A percentile compares a stretch with the other conserved stretches of the same genome.
Conservation (phyloP, 2,113 vertebrate genomes). For the Cyprinodon tularosa region DNA sequence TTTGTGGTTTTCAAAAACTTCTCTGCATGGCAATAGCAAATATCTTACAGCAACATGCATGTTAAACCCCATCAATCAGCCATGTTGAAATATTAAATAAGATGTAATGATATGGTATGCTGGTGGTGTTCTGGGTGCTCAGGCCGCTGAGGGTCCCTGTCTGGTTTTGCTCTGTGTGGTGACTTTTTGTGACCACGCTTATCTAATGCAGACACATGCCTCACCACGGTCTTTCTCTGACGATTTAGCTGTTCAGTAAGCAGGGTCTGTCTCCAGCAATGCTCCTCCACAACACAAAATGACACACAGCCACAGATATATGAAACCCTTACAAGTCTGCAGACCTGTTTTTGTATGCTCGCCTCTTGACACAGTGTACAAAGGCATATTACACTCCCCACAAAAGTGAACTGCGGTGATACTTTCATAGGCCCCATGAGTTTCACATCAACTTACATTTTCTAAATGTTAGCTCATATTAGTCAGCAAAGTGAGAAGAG, state of each 20-base stretch:
- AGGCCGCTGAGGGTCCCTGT: slow-evolving; percentile 56
- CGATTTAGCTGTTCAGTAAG: slow-evolving; percentile 56
- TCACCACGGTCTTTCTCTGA: slow-evolving; percentile 68
- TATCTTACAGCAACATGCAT: slow-evolving; percentile 41
- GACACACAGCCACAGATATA: slow-evolving; percentile 49
- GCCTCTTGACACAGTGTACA: neutral
- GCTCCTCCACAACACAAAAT: slow-evolving; percentile 62
- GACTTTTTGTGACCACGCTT: slow-evolving; percentile 47
- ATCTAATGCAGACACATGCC: slow-evolving; percentile 67
- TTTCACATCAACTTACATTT: slow-evolving; percentile 52
- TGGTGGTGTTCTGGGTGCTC: slow-evolving; percentile 64
- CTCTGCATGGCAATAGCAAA: slow-evolving; percentile 41
- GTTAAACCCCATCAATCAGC: slow-evolving; percentile 51
- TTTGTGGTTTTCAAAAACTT: slow-evolving; percentile 28
- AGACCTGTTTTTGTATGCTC: slow-evolving; percentile 20
- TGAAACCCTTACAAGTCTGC: slow-evolving; percentile 41
- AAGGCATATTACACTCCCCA: neutral
- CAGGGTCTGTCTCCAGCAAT: slow-evolving; percentile 58
- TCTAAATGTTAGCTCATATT: neutral
- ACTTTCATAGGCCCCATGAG: slow-evolving; percentile 31
- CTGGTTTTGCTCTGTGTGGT: slow-evolving; percentile 54
- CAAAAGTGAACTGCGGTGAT: neutral
- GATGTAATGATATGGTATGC: slow-evolving; percentile 60
- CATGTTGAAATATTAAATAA: slow-evolving; percentile 58
- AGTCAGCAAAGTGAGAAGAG: slow-evolving; percentile 10